Base-by-base conservation (phyloP, 2,113 vertebrate species). In the Trematocara variabile region DNA sequence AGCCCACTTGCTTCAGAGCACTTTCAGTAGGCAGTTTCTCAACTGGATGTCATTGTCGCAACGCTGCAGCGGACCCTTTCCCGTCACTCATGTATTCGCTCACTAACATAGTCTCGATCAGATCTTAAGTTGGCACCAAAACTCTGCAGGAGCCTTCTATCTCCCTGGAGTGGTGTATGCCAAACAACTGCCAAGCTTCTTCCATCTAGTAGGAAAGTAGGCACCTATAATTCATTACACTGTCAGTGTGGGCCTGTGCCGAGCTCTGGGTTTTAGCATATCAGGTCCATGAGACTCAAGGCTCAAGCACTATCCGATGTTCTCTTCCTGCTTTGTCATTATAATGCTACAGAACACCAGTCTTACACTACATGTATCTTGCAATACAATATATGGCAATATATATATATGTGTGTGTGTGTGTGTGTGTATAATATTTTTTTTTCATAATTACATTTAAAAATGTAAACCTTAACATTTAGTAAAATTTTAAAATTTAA, bases 1-100 rank as follows among this genome's bases (percentile, higher is more conserved):
- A 86, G 88, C 88, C 89, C 83, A 92, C 84, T 92, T 89, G 88
- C 79, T 91, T 90, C 58, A 75, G 53, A 89, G 55, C 83, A 82
- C 86, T 85, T 94, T 90, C 52, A 12, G 88, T 70, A 79, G 79
- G 80, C 84, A 75, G 33, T 91, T 91, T 87, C 79, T 86, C 80
- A 78, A 78, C 86, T 80, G 14, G 81, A 41, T 88, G 37, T 85
- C 85, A 83, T 73, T 89, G 80, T 81, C 5, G 46, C 4, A 85
- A 79, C 20, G 14, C 46, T 54, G 46, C 50, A 48, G 39, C 11
- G 34, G 16, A 85, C 79, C 33, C 39, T 48, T 56, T 68, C 18
- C 58, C 41, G 5, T n/a, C 33, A n/a, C 37, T 18, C 70, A 7
- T 50, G 39, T 2, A 46, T 41, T 33, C 14, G 68, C 25, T 53